Base-by-base conservation (phyloP, 2,888 invertebrate genomes). In the Aquatica leii region DNA sequence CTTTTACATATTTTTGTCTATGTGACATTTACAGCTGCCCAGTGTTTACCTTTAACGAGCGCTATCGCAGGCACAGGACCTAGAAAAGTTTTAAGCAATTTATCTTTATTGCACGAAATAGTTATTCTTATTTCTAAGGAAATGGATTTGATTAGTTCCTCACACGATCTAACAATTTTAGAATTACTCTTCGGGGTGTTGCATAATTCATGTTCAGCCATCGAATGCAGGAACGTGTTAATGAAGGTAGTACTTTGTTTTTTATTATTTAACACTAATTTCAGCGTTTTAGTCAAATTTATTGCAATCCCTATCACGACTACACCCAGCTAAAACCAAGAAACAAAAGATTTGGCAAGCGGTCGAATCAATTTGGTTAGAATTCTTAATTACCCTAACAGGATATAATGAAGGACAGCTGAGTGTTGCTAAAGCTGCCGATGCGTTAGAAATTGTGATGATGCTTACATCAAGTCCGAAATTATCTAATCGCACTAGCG, bases 161-260 rank as follows among this genome's bases (percentile, higher is more conserved):
- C 79, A 1, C 84, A 83, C 65, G 81, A 83, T 62, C 76, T 83
- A 58, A 75, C 76, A 1, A 76, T 82, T 31, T 74, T 86, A 20
- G 78, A 81, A 54, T 78, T 83, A 46, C 79, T 84, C 4, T 84
- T 87, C 69, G 81, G 84, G 66, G 70, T 86, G 49, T 71, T 86
- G 18, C 78, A 81, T 9, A 87, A 88, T 73, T 82, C 84, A 59
- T 80, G 84, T 57, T 78, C 80, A 35, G 85, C 86, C 43, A 83
- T 85, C 11, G 90, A 90, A 73, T 89, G 88, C 72, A 82, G 90
- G 41, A 80, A 86, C 11, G 80, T 87, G 49, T 79, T 89, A 41
- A 76, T 86, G 0, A 90, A 90, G 85, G 90, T 89, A 78, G 71
- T 68, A 37, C 15, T 48, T n/a, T 20, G 20, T 5, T 6, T 21